These are phyloP conservation scores for Bettongia penicillata DNA, from an alignment of 2,113 vertebrate species.

Conservation along the genomic window DNA sequence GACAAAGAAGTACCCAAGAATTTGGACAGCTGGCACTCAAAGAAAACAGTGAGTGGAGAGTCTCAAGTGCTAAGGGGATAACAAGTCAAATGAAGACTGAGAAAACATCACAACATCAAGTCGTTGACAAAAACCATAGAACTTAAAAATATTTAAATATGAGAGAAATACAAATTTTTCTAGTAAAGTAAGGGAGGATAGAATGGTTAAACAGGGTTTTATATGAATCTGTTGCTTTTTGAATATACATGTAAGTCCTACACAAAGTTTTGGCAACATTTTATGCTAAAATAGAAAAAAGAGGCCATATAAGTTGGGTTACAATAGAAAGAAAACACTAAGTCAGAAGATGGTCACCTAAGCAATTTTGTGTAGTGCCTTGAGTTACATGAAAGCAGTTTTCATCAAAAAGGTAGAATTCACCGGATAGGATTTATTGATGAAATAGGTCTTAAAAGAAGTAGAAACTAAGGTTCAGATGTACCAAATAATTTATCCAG, in stretches of 20 bases:
- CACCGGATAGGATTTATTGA: neutral
- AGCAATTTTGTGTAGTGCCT: neutral
- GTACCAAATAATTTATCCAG: neutral
- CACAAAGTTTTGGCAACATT: neutral
- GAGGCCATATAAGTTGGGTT: neutral
- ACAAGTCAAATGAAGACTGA: neutral
- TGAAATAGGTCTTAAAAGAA: neutral
- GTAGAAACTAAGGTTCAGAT: neutral
- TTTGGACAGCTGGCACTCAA: neutral
- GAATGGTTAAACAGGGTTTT: neutral
- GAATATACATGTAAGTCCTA: neutral
- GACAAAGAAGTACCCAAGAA: neutral
- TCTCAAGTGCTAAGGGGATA: neutral
- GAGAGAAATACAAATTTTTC: slow-evolving; percentile 10
- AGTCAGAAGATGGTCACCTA: neutral
- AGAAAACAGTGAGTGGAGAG: neutral
- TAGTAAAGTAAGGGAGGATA: neutral
- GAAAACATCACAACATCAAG: neutral
- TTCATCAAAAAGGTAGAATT: neutral
- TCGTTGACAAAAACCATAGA: neutral
- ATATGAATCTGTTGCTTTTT: neutral
- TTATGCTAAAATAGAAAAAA: slow-evolving; percentile 16
- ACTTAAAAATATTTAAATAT: neutral
- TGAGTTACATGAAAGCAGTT: neutral
- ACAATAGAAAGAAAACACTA: neutral